phyloP scores from a whole-genome alignment of 2,888 invertebrate genomes.

The Lottia scabra region DNA sequence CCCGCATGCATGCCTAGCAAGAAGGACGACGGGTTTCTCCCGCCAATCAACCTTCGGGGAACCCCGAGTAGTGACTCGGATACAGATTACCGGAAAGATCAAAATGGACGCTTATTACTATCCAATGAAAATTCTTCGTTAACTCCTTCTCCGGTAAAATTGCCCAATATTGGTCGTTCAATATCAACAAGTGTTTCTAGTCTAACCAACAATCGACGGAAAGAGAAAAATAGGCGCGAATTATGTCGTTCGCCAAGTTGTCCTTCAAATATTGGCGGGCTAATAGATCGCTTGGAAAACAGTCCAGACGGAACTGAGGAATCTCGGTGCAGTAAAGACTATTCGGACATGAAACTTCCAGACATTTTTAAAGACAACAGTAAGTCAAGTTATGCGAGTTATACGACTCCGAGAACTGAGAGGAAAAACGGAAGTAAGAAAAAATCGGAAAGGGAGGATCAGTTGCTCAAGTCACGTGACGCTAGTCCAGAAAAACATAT shows the following conservation, averaged over 20 bases:
- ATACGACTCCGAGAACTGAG: not conserved
- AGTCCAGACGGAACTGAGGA: not conserved
- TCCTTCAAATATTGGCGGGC: not conserved
- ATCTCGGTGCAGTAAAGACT: not conserved
- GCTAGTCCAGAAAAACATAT: not conserved
- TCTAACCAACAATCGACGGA: not conserved
- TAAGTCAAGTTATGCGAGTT: not conserved
- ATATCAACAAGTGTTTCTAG: not conserved
- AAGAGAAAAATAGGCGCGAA: not conserved
- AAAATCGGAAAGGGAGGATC: not conserved
- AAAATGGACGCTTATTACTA: not conserved
- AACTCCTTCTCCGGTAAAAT: not conserved
- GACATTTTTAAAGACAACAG: not conserved
- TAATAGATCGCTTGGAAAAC: not conserved
- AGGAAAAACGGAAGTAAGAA: not conserved
- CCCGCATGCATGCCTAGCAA: slow-evolving; percentile 1
- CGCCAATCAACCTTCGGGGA: not conserved
- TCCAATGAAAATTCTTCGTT: slow-evolving; percentile 3
- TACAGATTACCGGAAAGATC: not conserved
- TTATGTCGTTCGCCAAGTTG: slow-evolving; percentile 1
- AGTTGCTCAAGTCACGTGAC: not conserved
- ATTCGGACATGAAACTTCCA: not conserved
- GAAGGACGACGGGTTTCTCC: not conserved
- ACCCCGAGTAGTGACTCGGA: not conserved
- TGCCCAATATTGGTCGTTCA: not conserved